phyloP scores from a whole-genome alignment of 1,140 invertebrate species.

The Vollenhovia emeryi region DNA sequence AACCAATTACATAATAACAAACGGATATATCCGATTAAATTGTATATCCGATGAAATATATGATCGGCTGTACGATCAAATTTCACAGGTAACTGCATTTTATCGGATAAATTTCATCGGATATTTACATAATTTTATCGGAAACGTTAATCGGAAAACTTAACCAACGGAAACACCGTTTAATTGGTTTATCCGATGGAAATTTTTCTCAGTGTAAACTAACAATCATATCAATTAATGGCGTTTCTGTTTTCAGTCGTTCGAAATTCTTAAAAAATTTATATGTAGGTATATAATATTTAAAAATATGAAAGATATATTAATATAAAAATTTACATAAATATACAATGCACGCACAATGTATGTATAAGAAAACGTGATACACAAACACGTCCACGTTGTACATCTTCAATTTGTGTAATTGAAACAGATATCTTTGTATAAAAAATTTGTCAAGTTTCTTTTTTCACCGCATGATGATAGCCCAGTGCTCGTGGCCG shows the following conservation, averaged over 20 bases:
- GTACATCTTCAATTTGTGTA: background rate
- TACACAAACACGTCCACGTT: background rate
- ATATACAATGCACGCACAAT: background rate
- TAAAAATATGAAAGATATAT: too few species aligned
- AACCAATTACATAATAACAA: too few species aligned
- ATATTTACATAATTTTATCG: too few species aligned
- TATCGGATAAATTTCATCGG: too few species aligned
- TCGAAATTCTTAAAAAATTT: background rate
- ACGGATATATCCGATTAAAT: too few species aligned
- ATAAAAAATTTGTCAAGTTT: slow-evolving; percentile 14
- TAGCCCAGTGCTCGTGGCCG: background rate
- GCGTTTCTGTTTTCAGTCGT: background rate
- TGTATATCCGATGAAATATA: too few species aligned
- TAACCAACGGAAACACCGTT: too few species aligned
- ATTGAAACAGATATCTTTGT: background rate
- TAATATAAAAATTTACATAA: background rate
- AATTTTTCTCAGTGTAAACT: too few species aligned
- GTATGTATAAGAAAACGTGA: background rate
- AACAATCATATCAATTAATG: background rate
- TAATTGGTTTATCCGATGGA: too few species aligned
- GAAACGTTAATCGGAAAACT: too few species aligned
- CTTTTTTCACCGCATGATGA: slow-evolving; percentile 20
- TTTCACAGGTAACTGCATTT: too few species aligned
- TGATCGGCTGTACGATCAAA: too few species aligned
- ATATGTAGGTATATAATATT: background rate